Base-by-base conservation (phyloP, 1,140 invertebrate genomes). In the Saccostrea cuccullata region DNA sequence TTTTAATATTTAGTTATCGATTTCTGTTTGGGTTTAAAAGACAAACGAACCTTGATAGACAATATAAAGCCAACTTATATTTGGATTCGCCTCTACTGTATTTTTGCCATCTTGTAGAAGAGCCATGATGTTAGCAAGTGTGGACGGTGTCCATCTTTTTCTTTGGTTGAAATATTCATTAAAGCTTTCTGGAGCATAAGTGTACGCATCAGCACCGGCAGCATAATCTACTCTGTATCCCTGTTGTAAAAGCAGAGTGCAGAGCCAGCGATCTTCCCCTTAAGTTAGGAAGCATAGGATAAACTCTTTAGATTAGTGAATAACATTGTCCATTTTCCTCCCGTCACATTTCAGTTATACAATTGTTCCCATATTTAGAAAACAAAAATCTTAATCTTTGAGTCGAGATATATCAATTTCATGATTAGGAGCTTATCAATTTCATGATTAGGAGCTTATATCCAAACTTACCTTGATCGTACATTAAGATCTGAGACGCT, bases 231-330 rank as follows among this genome's bases (percentile, higher is more conserved):
- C 96, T 67, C 96, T 94, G 90, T 96, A 96, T 17, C 96, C 96
- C 91, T 96, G 94, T 91, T 97, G 96, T 0, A 97, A 94, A 0
- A 97, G 92, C 6, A 97, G 91, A 2, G 96, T 97, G 89, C 96
- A 97, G 8, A 97, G 91, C 96, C 96, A 97, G 56, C 96, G 94
- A 92, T 97, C 96, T 92, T 97, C 96, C 67, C 96, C 96, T 95
- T 91, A 55, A 92, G 90, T 13, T 77, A 17, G 58, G 58, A 85
- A 56, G 9, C 20, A 64, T 55, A 82, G 20, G 36, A 40, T 82
- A 23, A 82, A 82, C 4, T 6, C 17, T 40, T 20, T 82, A 5
- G n/a, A 23, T 26, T n/a, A 47, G 9, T 47, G 47, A 8, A 47
- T 47, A 47, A 47, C 47, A 47, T 26, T n/a, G 26, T 70, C 20